phyloP scores from a whole-genome alignment of 2,113 vertebrate genomes.

The Chascanopsetta lugubris region DNA sequence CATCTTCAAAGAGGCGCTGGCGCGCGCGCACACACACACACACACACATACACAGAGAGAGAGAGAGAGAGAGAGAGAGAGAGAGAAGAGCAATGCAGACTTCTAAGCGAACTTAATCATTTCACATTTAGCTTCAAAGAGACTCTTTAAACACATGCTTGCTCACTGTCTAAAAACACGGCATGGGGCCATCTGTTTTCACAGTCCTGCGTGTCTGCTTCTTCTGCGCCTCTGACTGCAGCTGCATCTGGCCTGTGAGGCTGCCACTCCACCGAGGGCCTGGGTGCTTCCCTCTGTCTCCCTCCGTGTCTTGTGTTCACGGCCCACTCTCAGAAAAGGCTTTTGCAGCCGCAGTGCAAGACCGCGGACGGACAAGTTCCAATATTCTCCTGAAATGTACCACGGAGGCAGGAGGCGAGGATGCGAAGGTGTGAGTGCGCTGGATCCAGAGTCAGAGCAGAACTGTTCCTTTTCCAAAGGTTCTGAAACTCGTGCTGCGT shows the following conservation, averaged over 20 bases:
- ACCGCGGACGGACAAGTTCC: too few relatives aligned
- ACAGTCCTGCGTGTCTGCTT: slow-evolving; percentile 45
- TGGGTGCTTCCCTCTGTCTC: slow-evolving; percentile 12
- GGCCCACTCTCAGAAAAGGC: too few relatives aligned
- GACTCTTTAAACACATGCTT: slow-evolving; percentile 67
- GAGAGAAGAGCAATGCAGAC: slow-evolving; percentile 41
- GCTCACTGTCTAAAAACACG: slow-evolving; percentile 59
- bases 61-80: slow-evolving; percentile 16
- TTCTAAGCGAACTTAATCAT: slow-evolving; percentile 73
- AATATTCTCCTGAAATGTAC: too few relatives aligned
- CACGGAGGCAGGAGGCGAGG: too few relatives aligned
- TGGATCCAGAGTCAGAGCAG: too few relatives aligned
- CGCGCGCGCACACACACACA: slow-evolving; percentile 28
- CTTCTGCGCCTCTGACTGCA: slow-evolving; percentile 42
- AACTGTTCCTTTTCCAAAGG: too few relatives aligned
- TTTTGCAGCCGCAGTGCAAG: too few relatives aligned
- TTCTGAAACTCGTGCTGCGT: too few relatives aligned
- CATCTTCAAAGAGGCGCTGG: slow-evolving; percentile 71
- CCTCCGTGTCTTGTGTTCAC: slow-evolving; percentile 3
- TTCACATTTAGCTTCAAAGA: slow-evolving; percentile 78
- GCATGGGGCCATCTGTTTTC: slow-evolving; percentile 54
- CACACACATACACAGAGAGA: slow-evolving; percentile 31
- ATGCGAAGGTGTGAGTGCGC: too few relatives aligned
- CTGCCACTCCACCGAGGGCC: slow-evolving; percentile 14
- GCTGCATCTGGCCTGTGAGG: slow-evolving; percentile 7